phyloP scores from a whole-genome alignment of 2,797 vertebrate species.

The Ambastaia sidthimunki region DNA sequence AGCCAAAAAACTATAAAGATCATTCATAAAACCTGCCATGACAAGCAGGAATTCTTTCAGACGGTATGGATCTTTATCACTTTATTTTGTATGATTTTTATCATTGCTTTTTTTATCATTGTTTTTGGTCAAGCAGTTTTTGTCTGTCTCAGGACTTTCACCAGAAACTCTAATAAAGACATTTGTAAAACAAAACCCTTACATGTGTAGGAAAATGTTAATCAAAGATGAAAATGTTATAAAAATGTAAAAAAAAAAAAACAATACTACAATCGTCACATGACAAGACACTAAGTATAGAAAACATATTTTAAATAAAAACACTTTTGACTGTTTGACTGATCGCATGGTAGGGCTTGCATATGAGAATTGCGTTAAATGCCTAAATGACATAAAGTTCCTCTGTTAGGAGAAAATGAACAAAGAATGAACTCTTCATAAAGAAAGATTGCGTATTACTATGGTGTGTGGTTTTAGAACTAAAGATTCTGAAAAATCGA shows the following conservation, averaged over 20 bases:
- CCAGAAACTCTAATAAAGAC: too few species aligned
- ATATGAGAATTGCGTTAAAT: not conserved
- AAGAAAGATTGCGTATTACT: not conserved
- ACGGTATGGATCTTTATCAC: constrained; percentile 36
- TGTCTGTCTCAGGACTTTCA: not conserved
- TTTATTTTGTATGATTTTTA: not conserved
- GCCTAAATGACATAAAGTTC: too few species aligned
- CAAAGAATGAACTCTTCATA: not conserved
- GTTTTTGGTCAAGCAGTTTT: constrained; percentile 6
- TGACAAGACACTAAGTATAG: not conserved
- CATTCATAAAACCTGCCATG: constrained; percentile 40
- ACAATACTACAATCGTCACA: constrained; percentile 4
- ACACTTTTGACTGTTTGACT: constrained; percentile 19
- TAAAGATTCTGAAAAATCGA: too few species aligned
- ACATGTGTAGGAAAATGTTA: too few species aligned
- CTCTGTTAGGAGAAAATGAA: not conserved
- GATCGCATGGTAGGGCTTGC: not conserved
- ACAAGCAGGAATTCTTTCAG: constrained; percentile 51
- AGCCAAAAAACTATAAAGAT: constrained; percentile 32
- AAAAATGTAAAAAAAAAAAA: not conserved
- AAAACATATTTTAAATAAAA: constrained; percentile 30
- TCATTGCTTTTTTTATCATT: constrained; percentile 49
- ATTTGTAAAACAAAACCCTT: too few species aligned
- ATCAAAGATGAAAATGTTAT: too few species aligned
- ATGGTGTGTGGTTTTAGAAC: too few species aligned